Evolutionary conservation across 2,888 invertebrate genomes (phyloP).

Genomic region (Cryptosula pallasiana): DNA sequence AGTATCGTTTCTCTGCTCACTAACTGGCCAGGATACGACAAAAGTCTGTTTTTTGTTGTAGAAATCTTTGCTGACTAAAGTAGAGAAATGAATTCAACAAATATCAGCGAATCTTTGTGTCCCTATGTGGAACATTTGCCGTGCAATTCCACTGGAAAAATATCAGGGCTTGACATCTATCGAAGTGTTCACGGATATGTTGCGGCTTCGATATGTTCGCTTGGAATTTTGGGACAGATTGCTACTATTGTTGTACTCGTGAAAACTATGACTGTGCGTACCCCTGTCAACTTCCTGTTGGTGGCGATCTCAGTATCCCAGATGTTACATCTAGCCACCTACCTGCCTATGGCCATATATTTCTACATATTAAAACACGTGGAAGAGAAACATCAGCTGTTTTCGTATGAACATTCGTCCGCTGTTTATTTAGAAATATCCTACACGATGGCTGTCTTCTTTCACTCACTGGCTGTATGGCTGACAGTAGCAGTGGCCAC

Average conservation of each 20-base stretch:
- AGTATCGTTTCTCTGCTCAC: too few species aligned
- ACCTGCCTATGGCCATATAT: constrained; percentile 63
- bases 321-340: constrained; percentile 78
- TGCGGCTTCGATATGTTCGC: constrained; percentile 78
- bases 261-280: constrained; percentile 80
- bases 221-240: constrained; percentile 79
- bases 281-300: constrained; percentile 85
- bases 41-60: too few species aligned
- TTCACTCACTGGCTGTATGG: constrained; percentile 86
- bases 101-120: too few species aligned
- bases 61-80: too few species aligned
- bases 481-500: constrained; percentile 86
- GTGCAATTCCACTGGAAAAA: too few species aligned
- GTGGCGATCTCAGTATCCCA: constrained; percentile 81
- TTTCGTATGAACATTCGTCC: constrained; percentile 41
- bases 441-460: constrained; percentile 74
- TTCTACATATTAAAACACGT: constrained; percentile 36
- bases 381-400: constrained; percentile 37
- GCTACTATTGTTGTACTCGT: constrained; percentile 81
- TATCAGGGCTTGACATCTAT: too few species aligned
- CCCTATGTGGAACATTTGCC: too few species aligned
- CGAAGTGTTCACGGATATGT: constrained; percentile 71
- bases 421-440: constrained; percentile 63
- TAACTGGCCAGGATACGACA: too few species aligned
- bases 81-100: too few species aligned